phyloP scores from a whole-genome alignment of 2,888 invertebrate species.

The Conomelus anceps region DNA sequence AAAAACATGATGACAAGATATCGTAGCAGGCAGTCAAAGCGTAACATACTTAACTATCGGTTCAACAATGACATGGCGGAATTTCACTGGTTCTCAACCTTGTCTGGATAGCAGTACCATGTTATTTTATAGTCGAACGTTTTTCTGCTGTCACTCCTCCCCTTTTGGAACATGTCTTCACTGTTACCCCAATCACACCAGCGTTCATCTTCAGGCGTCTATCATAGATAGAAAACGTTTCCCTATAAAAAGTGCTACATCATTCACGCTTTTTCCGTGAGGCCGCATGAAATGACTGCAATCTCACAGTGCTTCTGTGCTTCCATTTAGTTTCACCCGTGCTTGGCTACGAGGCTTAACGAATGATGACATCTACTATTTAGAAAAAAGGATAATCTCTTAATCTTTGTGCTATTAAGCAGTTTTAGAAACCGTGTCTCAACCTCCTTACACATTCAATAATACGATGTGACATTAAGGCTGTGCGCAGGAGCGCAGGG shows the following conservation, averaged over 20 bases:
- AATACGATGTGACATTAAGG: no score
- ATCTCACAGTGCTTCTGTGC: background rate
- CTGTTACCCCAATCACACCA: background rate
- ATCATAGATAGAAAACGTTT: background rate
- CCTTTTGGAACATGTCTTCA: background rate
- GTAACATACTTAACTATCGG: background rate
- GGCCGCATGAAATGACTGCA: background rate
- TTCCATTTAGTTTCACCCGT: background rate
- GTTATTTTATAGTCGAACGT: background rate
- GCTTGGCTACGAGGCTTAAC: no score
- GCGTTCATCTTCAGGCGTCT: background rate
- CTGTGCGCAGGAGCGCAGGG: no score
- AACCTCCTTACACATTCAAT: no score
- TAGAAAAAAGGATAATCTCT: no score
- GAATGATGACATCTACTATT: no score
- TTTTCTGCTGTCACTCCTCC: background rate
- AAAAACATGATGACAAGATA: background rate
- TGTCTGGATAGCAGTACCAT: background rate
- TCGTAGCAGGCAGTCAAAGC: background rate
- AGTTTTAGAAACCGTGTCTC: no score
- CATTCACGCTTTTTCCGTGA: background rate
- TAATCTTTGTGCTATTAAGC: no score
- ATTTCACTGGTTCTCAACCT: background rate
- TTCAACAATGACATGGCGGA: background rate
- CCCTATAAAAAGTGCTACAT: background rate